A percentile compares a stretch with the other conserved stretches of the same genome.
Evolutionary conservation across 1,140 invertebrate species (phyloP).

Genomic region (Matsumurasca onukii): DNA sequence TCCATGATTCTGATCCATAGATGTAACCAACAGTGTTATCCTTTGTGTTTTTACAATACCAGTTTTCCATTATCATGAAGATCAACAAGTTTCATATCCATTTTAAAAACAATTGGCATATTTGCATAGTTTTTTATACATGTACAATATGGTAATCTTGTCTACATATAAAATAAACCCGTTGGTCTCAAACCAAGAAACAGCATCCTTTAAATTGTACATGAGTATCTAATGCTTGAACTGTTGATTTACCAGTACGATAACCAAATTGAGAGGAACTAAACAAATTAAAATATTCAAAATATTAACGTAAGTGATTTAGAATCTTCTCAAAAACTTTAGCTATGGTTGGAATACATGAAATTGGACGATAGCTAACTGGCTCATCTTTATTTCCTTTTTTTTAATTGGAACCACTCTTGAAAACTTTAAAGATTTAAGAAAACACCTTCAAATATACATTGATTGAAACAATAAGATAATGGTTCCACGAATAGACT

Average conservation of each 20-base stretch:
- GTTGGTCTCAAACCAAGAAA: too few relatives aligned
- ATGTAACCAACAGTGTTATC: too few relatives aligned
- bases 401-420: constrained; percentile 25
- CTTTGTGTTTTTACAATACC: too few relatives aligned
- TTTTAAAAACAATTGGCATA: too few relatives aligned
- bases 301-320: constrained; percentile 7
- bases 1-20: too few relatives aligned
- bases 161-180: too few relatives aligned
- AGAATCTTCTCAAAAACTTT: neutral
- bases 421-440: constrained; percentile 7
- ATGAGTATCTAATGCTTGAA: constrained; percentile 16
- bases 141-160: too few relatives aligned
- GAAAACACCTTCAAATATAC: constrained; percentile 13
- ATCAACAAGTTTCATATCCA: too few relatives aligned
- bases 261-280: neutral
- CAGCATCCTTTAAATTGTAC: too few relatives aligned
- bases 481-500: neutral
- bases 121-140: too few relatives aligned
- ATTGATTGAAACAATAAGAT: constrained; percentile 21
- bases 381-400: neutral
- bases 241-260: neutral
- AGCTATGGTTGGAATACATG: neutral
- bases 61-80: too few relatives aligned
- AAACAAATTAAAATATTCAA: neutral
- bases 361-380: constrained; percentile 7